Base-by-base conservation (phyloP, 2,888 invertebrate genomes). In the Pasiphila rectangulata region DNA sequence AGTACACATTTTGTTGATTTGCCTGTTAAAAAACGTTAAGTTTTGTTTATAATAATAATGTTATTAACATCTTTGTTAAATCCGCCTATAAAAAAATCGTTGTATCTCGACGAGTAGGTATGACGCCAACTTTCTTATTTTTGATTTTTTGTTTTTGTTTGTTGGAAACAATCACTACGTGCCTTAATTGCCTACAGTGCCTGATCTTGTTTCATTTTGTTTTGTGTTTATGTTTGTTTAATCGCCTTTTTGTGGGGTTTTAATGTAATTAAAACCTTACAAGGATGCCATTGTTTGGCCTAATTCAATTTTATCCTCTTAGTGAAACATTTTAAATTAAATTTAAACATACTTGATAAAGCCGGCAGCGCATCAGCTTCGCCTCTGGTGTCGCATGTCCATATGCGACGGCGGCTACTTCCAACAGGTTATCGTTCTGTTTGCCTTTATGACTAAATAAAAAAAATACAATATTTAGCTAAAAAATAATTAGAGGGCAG, bases 151-250 rank as follows among this genome's bases (percentile, higher is more conserved):
- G 30, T 48, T 38, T 32, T 6, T 1, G n/a, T 30, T 51, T 56
- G 38, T 51, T 62, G 46, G 64, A 60, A 71, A 72, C 63, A 65
- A 70, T 75, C 76, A 75, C 79, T 54, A 70, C 58, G 87, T 87
- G 85, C 87, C 87, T 86, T 86, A 80, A 62, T 50, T 47, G 51
- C 68, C 66, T 57, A 37, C 69, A 72, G 79, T 82, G 82, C 83
- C 82, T 79, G 64, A 67, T 51, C 51, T 69, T 69, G 63, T 73
- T 70, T 69, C 62, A 59, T 59, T 41, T 55, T 57, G 36, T 57
- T 65, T 9, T 9, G n/a, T 60, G 51, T 58, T 50, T 57, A 55
- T 57, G 51, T 55, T 49, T 57, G 7, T 60, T 57, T 51, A 49
- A 63, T 58, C 42, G 67, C 71, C 72, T 81, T 60, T 73, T 71